A percentile compares a stretch with the other conserved stretches of the same genome.
These are phyloP conservation scores for Coboldia fuscipes DNA, from an alignment of 1,140 invertebrate genomes.

Conservation along the genomic window DNA sequence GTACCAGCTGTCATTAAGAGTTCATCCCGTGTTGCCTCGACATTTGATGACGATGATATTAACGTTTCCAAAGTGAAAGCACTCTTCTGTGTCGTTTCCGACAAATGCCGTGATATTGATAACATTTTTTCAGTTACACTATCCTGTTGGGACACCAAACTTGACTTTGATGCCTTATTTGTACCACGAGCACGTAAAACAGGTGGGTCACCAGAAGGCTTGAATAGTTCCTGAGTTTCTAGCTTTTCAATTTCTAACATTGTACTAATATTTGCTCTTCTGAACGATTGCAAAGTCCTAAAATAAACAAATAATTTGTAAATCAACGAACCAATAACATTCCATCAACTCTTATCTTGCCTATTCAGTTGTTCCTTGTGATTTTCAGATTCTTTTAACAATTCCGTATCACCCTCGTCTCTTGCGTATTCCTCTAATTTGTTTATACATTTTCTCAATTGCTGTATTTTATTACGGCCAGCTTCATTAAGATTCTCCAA, in stretches of 20 bases:
- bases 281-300: constrained; percentile 47
- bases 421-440: constrained; percentile 38
- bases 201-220: constrained; percentile 28
- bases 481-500: constrained; percentile 49
- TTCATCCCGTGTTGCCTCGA: constrained; percentile 58
- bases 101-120: constrained; percentile 61
- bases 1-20: constrained; percentile 64
- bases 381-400: constrained; percentile 37
- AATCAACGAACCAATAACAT: not conserved
- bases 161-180: constrained; percentile 13
- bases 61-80: constrained; percentile 65
- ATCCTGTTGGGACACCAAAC: constrained; percentile 17
- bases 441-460: constrained; percentile 42
- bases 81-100: constrained; percentile 68
- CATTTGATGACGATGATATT: constrained; percentile 39
- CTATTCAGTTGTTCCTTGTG: constrained; percentile 42
- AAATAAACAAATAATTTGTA: constrained; percentile 10
- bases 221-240: constrained; percentile 41
- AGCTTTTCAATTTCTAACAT: constrained; percentile 52
- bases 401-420: constrained; percentile 34
- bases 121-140: constrained; percentile 65
- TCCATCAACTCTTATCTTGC: constrained; percentile 13
- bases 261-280: constrained; percentile 51
- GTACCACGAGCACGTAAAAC: constrained; percentile 23
- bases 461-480: constrained; percentile 39